phyloP scores from a whole-genome alignment of 1,140 invertebrate genomes.

The Oncopodura yosiiana region DNA sequence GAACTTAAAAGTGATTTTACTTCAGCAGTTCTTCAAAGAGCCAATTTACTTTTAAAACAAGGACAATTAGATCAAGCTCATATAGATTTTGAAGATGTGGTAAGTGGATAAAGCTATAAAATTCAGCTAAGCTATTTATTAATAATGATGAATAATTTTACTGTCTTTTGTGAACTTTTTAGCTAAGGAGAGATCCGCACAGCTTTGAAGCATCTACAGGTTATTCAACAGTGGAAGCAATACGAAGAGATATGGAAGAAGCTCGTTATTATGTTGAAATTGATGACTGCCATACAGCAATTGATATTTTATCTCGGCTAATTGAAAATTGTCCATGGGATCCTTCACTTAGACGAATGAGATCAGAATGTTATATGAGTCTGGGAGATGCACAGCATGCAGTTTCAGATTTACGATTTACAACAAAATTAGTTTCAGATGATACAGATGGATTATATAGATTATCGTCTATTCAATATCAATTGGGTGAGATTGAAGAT shows the following conservation, averaged over 20 bases:
- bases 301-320: conserved; percentile 57
- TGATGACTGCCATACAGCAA: conserved; percentile 58
- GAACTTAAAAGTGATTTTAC: conserved; percentile 91
- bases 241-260: conserved; percentile 54
- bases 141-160: neutral
- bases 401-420: conserved; percentile 77
- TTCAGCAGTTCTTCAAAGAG: conserved; percentile 77
- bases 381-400: conserved; percentile 74
- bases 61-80: conserved; percentile 71
- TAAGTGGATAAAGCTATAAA: conserved; percentile 55
- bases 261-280: conserved; percentile 57
- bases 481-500: conserved; percentile 81
- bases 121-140: neutral
- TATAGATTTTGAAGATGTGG: conserved; percentile 71
- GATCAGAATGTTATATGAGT: conserved; percentile 73
- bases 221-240: conserved; percentile 53
- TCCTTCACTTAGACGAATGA: conserved; percentile 63
- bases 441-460: conserved; percentile 77
- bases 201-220: conserved; percentile 63
- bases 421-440: conserved; percentile 81
- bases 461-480: conserved; percentile 73
- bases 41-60: conserved; percentile 77
- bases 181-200: conserved; percentile 1
- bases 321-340: conserved; percentile 89
- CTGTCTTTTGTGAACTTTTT: neutral